Evolutionary conservation across 2,113 vertebrate genomes (phyloP).

Genomic region (Mesitornis unicolor): DNA sequence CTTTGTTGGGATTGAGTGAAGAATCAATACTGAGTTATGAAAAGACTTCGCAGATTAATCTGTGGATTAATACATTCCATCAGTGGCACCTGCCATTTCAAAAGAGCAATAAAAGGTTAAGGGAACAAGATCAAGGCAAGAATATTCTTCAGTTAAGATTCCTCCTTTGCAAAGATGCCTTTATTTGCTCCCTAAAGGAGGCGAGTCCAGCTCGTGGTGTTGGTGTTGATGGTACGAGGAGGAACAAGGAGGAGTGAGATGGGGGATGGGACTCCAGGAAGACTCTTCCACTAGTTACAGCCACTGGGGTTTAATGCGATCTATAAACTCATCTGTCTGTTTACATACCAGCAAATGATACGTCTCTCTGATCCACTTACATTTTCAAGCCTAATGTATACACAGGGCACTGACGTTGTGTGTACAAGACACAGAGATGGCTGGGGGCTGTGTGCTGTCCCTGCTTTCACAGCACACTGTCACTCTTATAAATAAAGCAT

Average conservation of each 20-base stretch:
- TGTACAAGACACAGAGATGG: slow-evolving; percentile 76
- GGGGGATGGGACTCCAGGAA: slow-evolving; percentile 50
- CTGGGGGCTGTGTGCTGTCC: slow-evolving; percentile 75
- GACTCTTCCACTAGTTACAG: slow-evolving; percentile 63
- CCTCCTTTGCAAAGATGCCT: slow-evolving; percentile 9
- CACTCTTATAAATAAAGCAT: slow-evolving; percentile 85
- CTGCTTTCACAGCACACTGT: slow-evolving; percentile 78
- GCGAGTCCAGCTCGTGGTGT: neutral
- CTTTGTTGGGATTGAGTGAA: neutral
- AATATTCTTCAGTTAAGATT: neutral
- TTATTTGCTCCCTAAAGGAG: slow-evolving; percentile 1
- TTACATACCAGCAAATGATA: slow-evolving; percentile 86
- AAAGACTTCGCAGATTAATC: neutral
- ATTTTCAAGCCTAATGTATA: slow-evolving; percentile 80
- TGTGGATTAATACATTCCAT: neutral
- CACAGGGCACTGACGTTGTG: slow-evolving; percentile 75
- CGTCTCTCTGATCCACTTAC: slow-evolving; percentile 79
- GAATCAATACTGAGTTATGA: slow-evolving; percentile 5
- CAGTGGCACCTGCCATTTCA: neutral
- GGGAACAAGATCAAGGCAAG: neutral
- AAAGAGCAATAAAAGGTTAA: neutral
- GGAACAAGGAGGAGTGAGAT: slow-evolving; percentile 21
- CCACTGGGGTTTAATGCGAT: slow-evolving; percentile 83
- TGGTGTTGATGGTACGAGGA: neutral
- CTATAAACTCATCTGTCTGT: slow-evolving; percentile 88